phyloP scores from a whole-genome alignment of 1,140 invertebrate species.

The Zaprionus ghesquierei region DNA sequence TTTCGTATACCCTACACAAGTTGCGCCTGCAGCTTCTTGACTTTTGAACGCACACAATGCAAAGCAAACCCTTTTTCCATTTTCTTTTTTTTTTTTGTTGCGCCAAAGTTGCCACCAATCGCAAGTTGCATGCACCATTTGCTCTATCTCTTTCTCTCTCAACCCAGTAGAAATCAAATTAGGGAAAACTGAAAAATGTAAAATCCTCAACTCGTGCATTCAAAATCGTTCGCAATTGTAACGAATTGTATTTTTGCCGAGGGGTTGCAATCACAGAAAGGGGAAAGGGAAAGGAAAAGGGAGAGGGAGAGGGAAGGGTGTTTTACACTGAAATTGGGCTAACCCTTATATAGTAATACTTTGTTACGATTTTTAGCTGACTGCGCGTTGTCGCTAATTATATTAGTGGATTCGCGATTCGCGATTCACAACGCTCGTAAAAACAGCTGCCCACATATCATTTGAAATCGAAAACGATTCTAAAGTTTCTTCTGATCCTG shows the following conservation, averaged over 20 bases:
- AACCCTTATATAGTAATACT: conserved; percentile 49
- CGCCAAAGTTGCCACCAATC: conserved; percentile 21
- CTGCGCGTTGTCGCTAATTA: conserved; percentile 59
- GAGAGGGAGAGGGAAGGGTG: conserved; percentile 18
- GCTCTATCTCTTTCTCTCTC: not conserved
- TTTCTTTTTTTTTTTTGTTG: not conserved
- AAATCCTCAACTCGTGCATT: conserved; percentile 68
- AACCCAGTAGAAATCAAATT: not conserved
- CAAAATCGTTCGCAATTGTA: conserved; percentile 54
- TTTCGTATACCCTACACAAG: conserved; percentile 14
- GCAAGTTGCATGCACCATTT: conserved; percentile 25
- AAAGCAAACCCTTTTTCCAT: conserved; percentile 56
- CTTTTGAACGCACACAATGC: conserved; percentile 53
- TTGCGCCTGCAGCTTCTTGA: conserved; percentile 71
- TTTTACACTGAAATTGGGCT: conserved; percentile 21
- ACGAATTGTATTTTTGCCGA: conserved; percentile 52
- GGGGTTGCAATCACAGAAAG: conserved; percentile 48
- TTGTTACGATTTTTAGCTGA: conserved; percentile 24
- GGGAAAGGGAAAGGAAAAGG: not conserved
- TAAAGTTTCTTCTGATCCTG: conserved; percentile 33
- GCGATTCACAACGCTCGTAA: conserved; percentile 59
- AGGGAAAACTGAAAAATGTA: conserved; percentile 42
- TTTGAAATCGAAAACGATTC: conserved; percentile 8
- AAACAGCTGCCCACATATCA: conserved; percentile 72
- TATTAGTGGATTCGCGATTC: conserved; percentile 47